Percentiles rank a stretch among this genome's conserved stretches.
phyloP scores from a whole-genome alignment of 2,113 vertebrate genomes.

The Ophthalmolycus amberensis region DNA sequence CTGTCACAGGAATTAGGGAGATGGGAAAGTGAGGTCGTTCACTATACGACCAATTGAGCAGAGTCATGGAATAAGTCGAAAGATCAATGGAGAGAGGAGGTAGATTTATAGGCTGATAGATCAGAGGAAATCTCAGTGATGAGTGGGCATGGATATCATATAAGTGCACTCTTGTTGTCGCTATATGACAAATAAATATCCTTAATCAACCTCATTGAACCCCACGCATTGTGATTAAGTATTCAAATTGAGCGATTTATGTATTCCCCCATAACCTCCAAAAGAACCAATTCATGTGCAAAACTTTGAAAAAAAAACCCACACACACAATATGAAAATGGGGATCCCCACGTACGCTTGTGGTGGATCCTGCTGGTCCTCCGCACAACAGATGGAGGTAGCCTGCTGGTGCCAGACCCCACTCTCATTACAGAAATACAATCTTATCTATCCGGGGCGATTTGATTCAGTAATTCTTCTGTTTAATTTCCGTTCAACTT shows the following conservation, averaged over 20 bases:
- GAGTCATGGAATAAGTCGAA: slow-evolving; percentile 6
- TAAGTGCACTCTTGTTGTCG: background rate
- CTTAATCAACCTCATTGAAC: background rate
- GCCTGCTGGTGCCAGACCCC: slow-evolving; percentile 26
- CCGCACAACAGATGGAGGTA: slow-evolving; percentile 32
- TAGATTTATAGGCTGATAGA: background rate
- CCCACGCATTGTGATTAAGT: background rate
- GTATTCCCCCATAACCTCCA: background rate
- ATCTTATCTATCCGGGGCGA: background rate
- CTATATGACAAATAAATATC: background rate
- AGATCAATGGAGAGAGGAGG: slow-evolving; percentile 2
- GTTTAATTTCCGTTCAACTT: slow-evolving; percentile 33
- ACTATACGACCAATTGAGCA: background rate
- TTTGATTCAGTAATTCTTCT: slow-evolving; percentile 8
- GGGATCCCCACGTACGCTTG: slow-evolving; percentile 41
- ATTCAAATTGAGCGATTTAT: background rate
- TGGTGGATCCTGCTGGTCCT: slow-evolving; percentile 27
- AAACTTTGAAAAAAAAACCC: slow-evolving; percentile 3
- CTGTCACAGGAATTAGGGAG: background rate
- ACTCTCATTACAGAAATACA: background rate
- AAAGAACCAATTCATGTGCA: slow-evolving; percentile 4
- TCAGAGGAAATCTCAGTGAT: slow-evolving; percentile 2
- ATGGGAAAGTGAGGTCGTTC: slow-evolving; percentile 4
- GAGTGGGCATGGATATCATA: background rate
- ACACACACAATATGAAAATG: background rate